Evolutionary conservation across 2,113 vertebrate species (phyloP), one percentile per base, ranked within the genome.

Genomic region (Ceyx cyanopectus): DNA sequence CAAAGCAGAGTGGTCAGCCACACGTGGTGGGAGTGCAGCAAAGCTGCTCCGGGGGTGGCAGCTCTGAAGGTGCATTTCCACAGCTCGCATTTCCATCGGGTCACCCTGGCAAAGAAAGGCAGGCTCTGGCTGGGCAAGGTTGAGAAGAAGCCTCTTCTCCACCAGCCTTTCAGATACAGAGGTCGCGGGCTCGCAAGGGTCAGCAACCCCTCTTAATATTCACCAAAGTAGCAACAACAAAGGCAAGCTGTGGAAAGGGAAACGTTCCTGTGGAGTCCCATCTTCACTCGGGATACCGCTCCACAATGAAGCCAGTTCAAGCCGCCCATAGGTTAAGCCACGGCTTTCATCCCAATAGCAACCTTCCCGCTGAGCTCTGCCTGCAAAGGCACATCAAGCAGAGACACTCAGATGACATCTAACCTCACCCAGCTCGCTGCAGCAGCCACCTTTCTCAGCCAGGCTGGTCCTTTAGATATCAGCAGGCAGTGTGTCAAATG

Each of bases 141-240:
- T 86, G 81, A 79, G 94, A 89, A 93, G 94, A 69, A 84, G 92
- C 77, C 66, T 95, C 87, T 60, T 40, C 91, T 90, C 74, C 91
- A 84, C 66, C 93, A 89, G 93, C 93, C 95, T 95, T 94, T 96
- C 86, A 92, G 88, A 93, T 74, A 92, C 61, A 93, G 94, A 84
- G 90, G 96, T 95, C 80, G 30, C 45, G 7, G 95, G 92, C 81
- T 91, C 34, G 84, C 94, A 96, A 92, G 96, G 94, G 95, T 94
- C 95, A 96, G 94, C 94, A 96, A 96, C 95, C 92, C 81, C 91
- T 96, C 92, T 93, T 93, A 96, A 92, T 94, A 96, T 96, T 85
- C 95, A 96, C 89, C 92, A 91, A 90, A 95, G 92, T 3, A 93
- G 74, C 75, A 60, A 89, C 86, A 92, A 96, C 94, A 96, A 96